Base-by-base conservation (phyloP, 37 sponge, comb jelly and placozoan species). In the Halichondria panicea region DNA sequence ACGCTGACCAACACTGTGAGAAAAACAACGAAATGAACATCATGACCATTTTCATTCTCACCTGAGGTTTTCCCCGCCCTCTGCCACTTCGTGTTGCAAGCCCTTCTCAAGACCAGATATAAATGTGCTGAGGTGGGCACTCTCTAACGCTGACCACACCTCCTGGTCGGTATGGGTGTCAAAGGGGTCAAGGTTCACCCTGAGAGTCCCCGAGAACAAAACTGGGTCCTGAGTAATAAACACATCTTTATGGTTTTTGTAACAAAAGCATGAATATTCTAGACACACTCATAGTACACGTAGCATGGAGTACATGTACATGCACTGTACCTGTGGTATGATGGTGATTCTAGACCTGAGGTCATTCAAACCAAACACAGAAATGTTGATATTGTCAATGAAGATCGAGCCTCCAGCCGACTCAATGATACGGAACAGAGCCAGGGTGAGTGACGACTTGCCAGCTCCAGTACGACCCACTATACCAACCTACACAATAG, bases 51-150 rank as follows among this genome's bases (percentile, higher is more conserved):
- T 48, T 18, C 15, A 11, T 18, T 48, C 15, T 11, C 15, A 92
- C 94, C 94, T 96, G 8, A 96, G 83, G 77, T 96, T 96, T 48
- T 93, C 87, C 46, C 97, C 97, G 46, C 97, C 97, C 65, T 96
- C 97, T 31, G 91, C 80, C 6, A 96, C 75, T 13, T 44, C 54
- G 66, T 80, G 72, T 25, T 82, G 67, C 33, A 96, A 58, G 21
- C 79, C 68, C 39, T 84, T 76, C 15, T 68, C 70, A 50, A 93
- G 77, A 11, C 69, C 68, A 40, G 70, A 54, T 9, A 89, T 88
- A 87, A 77, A 90, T 22, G 64, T 44, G 40, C 81, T 92, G 40
- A 96, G 82, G 45, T 92, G 88, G 31, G 97, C 88, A 75, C 74
- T 87, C 76, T 92, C 91, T 34, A 96, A 75, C 33, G 89, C 86